Conservation (phyloP, 2,113 vertebrate genomes). For the Nycticorax nycticorax region DNA sequence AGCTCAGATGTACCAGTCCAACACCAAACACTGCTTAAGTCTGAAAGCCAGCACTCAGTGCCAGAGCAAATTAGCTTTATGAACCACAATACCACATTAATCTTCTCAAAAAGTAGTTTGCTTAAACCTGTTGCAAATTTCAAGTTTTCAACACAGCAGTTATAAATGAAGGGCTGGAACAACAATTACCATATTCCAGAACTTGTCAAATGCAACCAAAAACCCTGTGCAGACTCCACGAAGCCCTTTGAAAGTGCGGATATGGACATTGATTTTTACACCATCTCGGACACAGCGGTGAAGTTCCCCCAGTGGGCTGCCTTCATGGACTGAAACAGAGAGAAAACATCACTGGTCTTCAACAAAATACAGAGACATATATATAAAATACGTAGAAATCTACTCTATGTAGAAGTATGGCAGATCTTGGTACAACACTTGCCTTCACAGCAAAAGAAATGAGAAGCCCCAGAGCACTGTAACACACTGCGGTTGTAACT, state of each 20-base stretch:
- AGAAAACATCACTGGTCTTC: not conserved
- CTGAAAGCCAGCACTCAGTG: not conserved
- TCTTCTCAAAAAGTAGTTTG: not conserved
- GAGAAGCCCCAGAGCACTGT: not conserved
- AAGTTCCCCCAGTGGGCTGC: conserved; percentile 91
- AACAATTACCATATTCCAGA: conserved; percentile 95
- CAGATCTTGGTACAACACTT: not conserved
- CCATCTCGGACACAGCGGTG: conserved; percentile 89
- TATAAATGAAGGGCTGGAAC: not conserved
- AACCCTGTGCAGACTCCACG: conserved; percentile 95
- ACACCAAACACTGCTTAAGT: not conserved
- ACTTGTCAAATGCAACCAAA: conserved; percentile 96
- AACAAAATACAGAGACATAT: not conserved
- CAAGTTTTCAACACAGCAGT: not conserved
- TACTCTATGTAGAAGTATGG: not conserved
- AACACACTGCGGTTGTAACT: not conserved
- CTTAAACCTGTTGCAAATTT: not conserved
- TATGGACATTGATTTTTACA: conserved; percentile 91
- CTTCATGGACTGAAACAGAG: conserved; percentile 83
- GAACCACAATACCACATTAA: not conserved
- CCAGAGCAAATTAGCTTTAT: not conserved
- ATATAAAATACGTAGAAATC: not conserved
- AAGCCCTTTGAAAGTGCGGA: conserved; percentile 95
- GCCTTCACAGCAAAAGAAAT: not conserved
- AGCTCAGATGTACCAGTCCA: not conserved